Conservation (phyloP, 2,113 vertebrate genomes). For the Tenebrosternarchus preto region DNA sequence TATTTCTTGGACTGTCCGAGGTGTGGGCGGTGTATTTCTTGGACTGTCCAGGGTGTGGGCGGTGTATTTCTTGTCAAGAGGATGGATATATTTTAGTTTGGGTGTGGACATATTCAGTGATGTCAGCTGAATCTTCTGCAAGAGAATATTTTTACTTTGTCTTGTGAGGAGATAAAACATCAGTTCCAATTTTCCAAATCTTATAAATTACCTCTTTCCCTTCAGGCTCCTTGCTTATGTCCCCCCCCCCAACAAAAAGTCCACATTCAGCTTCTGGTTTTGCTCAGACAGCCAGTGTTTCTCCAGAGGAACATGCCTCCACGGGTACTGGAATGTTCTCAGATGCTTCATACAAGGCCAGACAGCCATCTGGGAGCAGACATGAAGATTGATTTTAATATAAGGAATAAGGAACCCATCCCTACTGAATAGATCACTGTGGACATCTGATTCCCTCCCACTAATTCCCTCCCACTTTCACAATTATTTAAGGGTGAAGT, state of each 20-base stretch:
- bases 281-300: not conserved
- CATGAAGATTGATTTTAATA: not conserved
- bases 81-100: not conserved
- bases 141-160: not conserved
- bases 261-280: not conserved
- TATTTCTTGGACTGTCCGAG: not conserved
- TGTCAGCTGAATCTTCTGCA: not conserved
- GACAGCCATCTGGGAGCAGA: not conserved
- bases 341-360: not conserved
- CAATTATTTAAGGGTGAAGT: too few relatives aligned
- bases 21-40: not conserved
- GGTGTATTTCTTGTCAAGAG: not conserved
- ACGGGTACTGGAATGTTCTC: not conserved
- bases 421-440: not conserved
- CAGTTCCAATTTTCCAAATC: not conserved
- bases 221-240: too few relatives aligned
- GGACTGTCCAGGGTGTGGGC: not conserved
- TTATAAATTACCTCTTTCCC: too few relatives aligned
- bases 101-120: not conserved
- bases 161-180: not conserved
- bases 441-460: not conserved
- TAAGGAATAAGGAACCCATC: not conserved
- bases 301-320: not conserved
- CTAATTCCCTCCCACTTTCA: not conserved
- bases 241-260: too few relatives aligned